Evolutionary conservation across 2,113 vertebrate species (phyloP).

Genomic region (Patagioenas fasciata): DNA sequence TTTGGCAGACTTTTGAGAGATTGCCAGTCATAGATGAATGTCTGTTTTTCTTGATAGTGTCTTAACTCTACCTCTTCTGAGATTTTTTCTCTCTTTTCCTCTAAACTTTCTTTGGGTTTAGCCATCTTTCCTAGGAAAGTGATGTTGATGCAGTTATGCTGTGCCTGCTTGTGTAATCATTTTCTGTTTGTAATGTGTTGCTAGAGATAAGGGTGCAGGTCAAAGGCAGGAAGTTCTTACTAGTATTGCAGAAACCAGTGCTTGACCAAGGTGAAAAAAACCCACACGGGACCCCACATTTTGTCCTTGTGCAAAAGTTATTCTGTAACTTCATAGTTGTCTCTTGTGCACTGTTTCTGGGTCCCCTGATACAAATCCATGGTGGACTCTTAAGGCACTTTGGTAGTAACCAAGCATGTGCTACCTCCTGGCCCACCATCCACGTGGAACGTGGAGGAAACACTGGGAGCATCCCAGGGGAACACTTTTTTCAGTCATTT

Average conservation of each 20-base stretch:
- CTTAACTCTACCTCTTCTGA: background rate
- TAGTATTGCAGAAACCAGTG: background rate
- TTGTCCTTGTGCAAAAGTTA: background rate
- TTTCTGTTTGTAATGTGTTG: background rate
- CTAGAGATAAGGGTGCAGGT: background rate
- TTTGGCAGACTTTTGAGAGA: background rate
- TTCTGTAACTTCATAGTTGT: background rate
- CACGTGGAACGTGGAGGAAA: background rate
- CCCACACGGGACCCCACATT: accelerated
- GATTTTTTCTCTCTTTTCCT: background rate
- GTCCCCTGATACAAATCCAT: background rate
- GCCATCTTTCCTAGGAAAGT: background rate
- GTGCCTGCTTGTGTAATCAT: background rate
- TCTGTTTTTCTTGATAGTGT: background rate
- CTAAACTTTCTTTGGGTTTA: background rate
- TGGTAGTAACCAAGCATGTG: background rate
- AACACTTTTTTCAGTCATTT: background rate
- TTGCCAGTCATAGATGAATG: background rate
- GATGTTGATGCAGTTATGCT: background rate
- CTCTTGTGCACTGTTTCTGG: background rate
- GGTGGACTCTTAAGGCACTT: background rate
- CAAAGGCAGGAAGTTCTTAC: background rate
- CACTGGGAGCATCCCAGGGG: accelerated
- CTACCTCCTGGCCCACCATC: background rate
- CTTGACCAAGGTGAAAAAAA: background rate